phyloP scores from a whole-genome alignment of 2,113 vertebrate species.

The Elachura formosa region DNA sequence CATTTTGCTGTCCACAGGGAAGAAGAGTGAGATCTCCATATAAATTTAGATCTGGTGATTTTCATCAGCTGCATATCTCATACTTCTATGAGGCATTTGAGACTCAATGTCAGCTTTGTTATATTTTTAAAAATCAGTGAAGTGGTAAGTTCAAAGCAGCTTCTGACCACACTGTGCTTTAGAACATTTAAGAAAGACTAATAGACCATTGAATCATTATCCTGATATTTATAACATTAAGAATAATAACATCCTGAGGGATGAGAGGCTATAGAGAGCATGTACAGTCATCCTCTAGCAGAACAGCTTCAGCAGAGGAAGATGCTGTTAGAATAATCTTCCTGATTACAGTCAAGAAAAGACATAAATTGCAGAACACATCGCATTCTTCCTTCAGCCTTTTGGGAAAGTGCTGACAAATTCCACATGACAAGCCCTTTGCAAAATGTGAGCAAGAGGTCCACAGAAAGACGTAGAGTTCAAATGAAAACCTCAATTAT shows the following conservation, averaged over 20 bases:
- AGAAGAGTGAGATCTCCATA: neutral
- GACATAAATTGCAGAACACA: neutral
- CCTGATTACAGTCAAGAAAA: neutral
- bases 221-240: constrained; percentile 22
- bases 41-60: neutral
- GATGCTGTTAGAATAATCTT: constrained; percentile 3
- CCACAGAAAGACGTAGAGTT: neutral
- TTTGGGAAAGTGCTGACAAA: neutral
- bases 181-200: neutral
- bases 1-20: neutral
- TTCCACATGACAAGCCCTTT: neutral
- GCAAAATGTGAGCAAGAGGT: neutral
- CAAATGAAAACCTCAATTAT: neutral
- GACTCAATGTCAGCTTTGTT: neutral
- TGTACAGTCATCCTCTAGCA: neutral
- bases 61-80: neutral
- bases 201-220: constrained; percentile 24
- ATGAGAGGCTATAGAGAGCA: neutral
- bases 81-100: neutral
- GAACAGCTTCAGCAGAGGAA: neutral
- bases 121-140: neutral
- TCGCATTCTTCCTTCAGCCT: neutral
- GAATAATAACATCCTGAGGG: constrained; percentile 27
- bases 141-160: neutral
- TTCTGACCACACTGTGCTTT: neutral